These are phyloP conservation scores for Homarus americanus DNA, from an alignment of 1,140 invertebrate species.

Conservation along the genomic window DNA sequence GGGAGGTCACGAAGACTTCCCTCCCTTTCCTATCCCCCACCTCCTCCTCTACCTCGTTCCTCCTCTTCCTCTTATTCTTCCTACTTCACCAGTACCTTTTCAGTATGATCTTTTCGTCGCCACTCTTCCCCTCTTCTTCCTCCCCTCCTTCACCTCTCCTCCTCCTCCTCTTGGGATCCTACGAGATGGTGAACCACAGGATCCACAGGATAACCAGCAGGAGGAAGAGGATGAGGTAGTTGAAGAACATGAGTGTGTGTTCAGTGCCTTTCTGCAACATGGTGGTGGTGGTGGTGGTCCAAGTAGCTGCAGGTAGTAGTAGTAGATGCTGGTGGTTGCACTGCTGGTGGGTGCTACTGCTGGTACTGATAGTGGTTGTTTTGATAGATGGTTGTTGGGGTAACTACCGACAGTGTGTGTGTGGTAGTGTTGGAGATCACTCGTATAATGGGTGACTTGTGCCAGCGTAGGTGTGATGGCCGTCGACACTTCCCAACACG, in stretches of 20 bases:
- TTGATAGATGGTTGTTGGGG: neutral
- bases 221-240: conserved; percentile 60
- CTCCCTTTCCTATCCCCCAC: neutral
- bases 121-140: neutral
- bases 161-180: neutral
- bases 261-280: conserved; percentile 58
- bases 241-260: conserved; percentile 48
- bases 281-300: neutral
- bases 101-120: neutral
- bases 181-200: conserved; percentile 47
- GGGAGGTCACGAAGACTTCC: neutral
- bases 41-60: neutral
- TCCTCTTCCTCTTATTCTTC: neutral
- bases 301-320: neutral
- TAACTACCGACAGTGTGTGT: too few species aligned
- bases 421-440: neutral
- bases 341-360: neutral
- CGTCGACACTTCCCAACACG: too few species aligned
- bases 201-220: conserved; percentile 62
- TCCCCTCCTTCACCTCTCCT: neutral
- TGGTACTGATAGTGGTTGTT: neutral
- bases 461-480: too few species aligned
- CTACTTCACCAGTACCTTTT: neutral
- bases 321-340: neutral
- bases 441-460: neutral